These are phyloP conservation scores for Magallana gigas DNA, from an alignment of 1,140 invertebrate genomes.

Conservation along the genomic window DNA sequence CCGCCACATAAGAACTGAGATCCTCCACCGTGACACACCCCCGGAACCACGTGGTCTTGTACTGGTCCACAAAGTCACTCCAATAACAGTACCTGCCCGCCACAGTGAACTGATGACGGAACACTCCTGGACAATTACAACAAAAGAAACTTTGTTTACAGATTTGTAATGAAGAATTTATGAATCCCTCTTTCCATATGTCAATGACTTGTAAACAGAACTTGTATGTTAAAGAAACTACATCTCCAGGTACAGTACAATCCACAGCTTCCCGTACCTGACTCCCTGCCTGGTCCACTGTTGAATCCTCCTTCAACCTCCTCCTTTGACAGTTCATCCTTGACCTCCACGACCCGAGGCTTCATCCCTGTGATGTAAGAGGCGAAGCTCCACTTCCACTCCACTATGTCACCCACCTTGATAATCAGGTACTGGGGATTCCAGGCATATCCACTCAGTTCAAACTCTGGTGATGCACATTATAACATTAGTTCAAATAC, in stretches of 20 bases:
- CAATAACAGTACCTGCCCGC: constrained; percentile 71
- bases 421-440: constrained; percentile 55
- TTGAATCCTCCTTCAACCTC: constrained; percentile 55
- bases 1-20: constrained; percentile 39
- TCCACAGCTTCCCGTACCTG: constrained; percentile 47
- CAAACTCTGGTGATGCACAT: not conserved
- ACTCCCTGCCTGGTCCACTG: constrained; percentile 47
- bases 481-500: too few relatives aligned
- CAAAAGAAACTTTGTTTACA: too few relatives aligned
- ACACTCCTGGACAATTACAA: constrained; percentile 59
- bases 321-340: constrained; percentile 46
- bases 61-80: constrained; percentile 66
- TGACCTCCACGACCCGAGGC: constrained; percentile 63
- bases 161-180: too few relatives aligned
- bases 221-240: too few relatives aligned
- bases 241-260: not conserved
- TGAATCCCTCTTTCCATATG: too few relatives aligned
- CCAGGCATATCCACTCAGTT: constrained; percentile 62
- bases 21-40: constrained; percentile 66
- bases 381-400: constrained; percentile 66
- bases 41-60: constrained; percentile 59
- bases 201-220: too few relatives aligned
- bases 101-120: constrained; percentile 64
- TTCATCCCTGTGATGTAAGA: constrained; percentile 53
- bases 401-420: constrained; percentile 66